phyloP scores from a whole-genome alignment of 2,888 invertebrate genomes.

The Dioctria rufipes region DNA sequence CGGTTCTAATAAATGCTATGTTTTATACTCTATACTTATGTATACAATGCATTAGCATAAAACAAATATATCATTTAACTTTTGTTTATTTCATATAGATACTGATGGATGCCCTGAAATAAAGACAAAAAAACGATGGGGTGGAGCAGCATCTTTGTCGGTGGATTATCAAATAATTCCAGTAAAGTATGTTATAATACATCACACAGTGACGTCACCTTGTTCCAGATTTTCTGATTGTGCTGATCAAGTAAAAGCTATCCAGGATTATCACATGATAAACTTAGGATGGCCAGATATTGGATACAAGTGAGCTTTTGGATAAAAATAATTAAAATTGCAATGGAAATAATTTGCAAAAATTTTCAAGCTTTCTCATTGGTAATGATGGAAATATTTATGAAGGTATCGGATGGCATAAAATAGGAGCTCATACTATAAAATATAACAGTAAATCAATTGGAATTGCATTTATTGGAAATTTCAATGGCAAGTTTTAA shows the following conservation, averaged over 20 bases:
- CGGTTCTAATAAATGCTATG: too few species aligned
- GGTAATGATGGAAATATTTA: slow-evolving; percentile 79
- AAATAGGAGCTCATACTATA: slow-evolving; percentile 75
- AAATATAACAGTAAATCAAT: slow-evolving; percentile 76
- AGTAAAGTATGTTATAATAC: slow-evolving; percentile 74
- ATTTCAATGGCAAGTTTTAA: slow-evolving; percentile 70
- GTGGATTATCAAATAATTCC: slow-evolving; percentile 76
- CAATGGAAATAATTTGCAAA: not conserved
- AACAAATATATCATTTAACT: too few species aligned
- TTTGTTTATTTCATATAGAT: not conserved
- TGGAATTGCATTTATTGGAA: slow-evolving; percentile 77
- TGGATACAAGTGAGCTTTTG: slow-evolving; percentile 72
- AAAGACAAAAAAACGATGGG: slow-evolving; percentile 76
- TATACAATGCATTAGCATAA: too few species aligned
- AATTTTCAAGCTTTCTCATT: slow-evolving; percentile 73
- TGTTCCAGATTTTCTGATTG: slow-evolving; percentile 73
- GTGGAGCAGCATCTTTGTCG: slow-evolving; percentile 71
- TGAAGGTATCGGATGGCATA: slow-evolving; percentile 78
- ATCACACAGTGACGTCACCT: slow-evolving; percentile 74
- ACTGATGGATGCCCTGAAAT: slow-evolving; percentile 73
- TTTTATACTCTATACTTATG: too few species aligned
- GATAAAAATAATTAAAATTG: not conserved
- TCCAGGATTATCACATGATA: slow-evolving; percentile 74
- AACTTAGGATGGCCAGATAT: slow-evolving; percentile 73
- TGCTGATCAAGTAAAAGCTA: slow-evolving; percentile 70